Conservation (phyloP, 2,888 invertebrate genomes). For the Eupithecia tripunctaria region DNA sequence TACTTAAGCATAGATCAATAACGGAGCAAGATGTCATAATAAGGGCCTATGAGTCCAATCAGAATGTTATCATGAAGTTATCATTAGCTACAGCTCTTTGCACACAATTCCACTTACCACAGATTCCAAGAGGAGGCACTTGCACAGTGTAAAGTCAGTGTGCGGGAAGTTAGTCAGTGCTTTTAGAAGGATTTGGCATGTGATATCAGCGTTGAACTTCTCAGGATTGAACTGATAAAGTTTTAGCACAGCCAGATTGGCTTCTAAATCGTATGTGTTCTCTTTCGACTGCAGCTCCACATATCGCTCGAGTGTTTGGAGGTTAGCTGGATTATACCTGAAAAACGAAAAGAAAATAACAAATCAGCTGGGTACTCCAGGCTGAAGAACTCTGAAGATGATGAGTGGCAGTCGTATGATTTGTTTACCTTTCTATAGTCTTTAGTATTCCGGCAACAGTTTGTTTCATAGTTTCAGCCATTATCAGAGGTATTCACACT, state of each 20-base stretch:
- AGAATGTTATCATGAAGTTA: no score
- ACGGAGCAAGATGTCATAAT: no score
- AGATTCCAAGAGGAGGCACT: constrained; percentile 94
- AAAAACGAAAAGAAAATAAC: not conserved
- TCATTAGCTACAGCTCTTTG: not conserved
- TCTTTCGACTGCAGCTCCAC: constrained; percentile 96
- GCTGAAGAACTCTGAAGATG: not conserved
- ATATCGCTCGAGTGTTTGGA: constrained; percentile 94
- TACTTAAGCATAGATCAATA: no score
- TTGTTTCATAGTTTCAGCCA: constrained; percentile 94
- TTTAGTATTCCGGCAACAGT: constrained; percentile 94
- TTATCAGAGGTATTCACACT: constrained; percentile 25
- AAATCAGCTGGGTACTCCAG: not conserved
- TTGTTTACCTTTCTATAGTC: constrained; percentile 93
- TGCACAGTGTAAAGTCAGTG: constrained; percentile 98
- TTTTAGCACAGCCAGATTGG: constrained; percentile 97
- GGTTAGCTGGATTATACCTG: constrained; percentile 98
- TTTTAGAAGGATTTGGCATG: constrained; percentile 95
- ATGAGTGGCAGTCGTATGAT: not conserved
- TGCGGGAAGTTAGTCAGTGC: constrained; percentile 98
- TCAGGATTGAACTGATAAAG: constrained; percentile 98
- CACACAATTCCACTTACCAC: constrained; percentile 59
- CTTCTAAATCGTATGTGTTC: constrained; percentile 98
- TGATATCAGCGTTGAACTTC: constrained; percentile 92
- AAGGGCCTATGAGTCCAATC: not conserved